Conservation (phyloP, 2,113 vertebrate species). For the Monarcha castaneiventris region DNA sequence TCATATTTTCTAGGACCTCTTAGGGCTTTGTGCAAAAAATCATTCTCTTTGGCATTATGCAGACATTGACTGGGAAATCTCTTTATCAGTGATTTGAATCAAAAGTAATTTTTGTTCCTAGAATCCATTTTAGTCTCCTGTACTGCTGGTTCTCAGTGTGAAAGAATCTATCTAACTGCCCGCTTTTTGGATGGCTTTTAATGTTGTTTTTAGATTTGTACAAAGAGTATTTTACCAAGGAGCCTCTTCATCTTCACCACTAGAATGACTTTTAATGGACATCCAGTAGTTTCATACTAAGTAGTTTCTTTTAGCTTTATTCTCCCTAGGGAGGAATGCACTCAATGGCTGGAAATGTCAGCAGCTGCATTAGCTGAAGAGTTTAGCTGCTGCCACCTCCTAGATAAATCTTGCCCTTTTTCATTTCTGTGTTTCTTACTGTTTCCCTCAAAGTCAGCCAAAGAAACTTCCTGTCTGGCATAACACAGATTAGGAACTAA, state of each 20-base stretch:
- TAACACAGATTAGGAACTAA: conserved; percentile 36
- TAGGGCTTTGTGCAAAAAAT: background rate
- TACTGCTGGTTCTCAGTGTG: conserved; percentile 36
- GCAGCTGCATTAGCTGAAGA: conserved; percentile 19
- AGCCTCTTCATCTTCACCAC: conserved; percentile 52
- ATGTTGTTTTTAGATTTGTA: conserved; percentile 49
- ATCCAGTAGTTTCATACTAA: conserved; percentile 49
- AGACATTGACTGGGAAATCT: conserved; percentile 22
- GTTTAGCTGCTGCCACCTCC: conserved; percentile 46
- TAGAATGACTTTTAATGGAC: conserved; percentile 59
- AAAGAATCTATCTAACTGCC: conserved; percentile 51
- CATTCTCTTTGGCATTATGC: background rate
- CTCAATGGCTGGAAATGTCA: conserved; percentile 54
- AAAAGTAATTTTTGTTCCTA: background rate
- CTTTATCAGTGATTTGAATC: conserved; percentile 32
- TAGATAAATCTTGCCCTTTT: conserved; percentile 46
- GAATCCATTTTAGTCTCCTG: conserved; percentile 29
- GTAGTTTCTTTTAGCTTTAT: conserved; percentile 51
- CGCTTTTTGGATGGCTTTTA: conserved; percentile 39
- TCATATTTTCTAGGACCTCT: background rate
- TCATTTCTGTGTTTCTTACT: conserved; percentile 22
- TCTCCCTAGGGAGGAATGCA: conserved; percentile 28
- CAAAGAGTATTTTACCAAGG: conserved; percentile 43
- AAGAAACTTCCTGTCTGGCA: conserved; percentile 34
- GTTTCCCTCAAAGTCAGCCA: conserved; percentile 37